phyloP scores from a whole-genome alignment of 2,797 vertebrate genomes.

The Monodelphis domestica region DNA sequence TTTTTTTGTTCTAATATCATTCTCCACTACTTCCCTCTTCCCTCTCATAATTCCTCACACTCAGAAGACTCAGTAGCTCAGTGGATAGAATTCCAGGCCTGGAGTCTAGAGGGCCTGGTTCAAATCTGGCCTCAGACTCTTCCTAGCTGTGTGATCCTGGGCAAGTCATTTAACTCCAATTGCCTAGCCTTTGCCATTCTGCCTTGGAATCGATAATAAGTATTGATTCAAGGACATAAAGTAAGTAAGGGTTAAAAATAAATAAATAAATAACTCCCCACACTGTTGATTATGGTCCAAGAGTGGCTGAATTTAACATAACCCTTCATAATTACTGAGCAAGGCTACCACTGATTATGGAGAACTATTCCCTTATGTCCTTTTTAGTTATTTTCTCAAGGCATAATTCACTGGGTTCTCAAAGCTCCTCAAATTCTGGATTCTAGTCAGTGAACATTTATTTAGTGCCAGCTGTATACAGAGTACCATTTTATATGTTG shows the following conservation, averaged over 20 bases:
- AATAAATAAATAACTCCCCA: conserved; percentile 3
- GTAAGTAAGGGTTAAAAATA: conserved; percentile 42
- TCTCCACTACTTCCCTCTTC: conserved; percentile 47
- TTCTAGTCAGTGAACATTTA: neutral
- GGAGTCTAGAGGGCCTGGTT: too few relatives aligned
- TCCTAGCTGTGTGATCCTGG: too few relatives aligned
- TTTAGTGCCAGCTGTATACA: neutral
- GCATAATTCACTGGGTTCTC: neutral
- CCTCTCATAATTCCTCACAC: conserved; percentile 43
- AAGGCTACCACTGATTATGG: neutral
- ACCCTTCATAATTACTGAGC: neutral
- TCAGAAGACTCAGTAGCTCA: too few relatives aligned
- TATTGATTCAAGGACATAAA: too few relatives aligned
- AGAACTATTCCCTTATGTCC: neutral
- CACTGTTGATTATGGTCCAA: neutral
- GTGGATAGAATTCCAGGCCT: too few relatives aligned
- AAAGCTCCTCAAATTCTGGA: neutral
- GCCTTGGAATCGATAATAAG: too few relatives aligned
- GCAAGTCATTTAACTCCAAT: too few relatives aligned
- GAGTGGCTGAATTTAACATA: conserved; percentile 15
- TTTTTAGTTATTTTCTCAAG: neutral
- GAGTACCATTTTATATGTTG: neutral
- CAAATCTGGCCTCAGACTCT: too few relatives aligned
- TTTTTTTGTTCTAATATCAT: neutral
- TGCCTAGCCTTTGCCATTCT: too few relatives aligned